phyloP scores from a whole-genome alignment of 1,140 invertebrate genomes.

The Alviniconcha marisindica region DNA sequence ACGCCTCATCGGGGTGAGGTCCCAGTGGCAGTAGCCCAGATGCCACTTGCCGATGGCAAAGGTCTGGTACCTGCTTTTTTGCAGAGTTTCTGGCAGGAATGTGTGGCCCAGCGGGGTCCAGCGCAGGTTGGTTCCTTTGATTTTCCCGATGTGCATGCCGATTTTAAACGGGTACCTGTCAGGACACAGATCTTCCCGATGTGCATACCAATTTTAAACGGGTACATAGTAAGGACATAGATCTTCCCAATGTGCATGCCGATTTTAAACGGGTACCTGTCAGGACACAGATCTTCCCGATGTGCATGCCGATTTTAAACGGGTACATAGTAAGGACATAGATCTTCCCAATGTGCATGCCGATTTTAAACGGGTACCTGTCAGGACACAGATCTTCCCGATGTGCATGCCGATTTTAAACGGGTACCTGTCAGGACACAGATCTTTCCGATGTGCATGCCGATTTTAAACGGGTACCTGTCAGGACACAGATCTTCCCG shows the following conservation, averaged over 20 bases:
- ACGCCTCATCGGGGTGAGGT: slow-evolving; percentile 76
- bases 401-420: too few species aligned
- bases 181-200: not conserved
- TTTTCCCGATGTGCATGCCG: slow-evolving; percentile 1
- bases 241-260: too few species aligned
- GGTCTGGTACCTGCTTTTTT: not conserved
- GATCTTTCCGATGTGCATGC: too few species aligned
- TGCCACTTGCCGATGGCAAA: slow-evolving; percentile 81
- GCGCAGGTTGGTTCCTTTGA: slow-evolving; percentile 24
- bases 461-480: too few species aligned
- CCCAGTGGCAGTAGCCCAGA: slow-evolving; percentile 77
- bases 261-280: too few species aligned
- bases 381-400: too few species aligned
- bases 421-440: too few species aligned
- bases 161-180: not conserved
- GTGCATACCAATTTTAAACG: not conserved
- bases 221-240: not conserved
- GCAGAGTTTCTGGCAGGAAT: not conserved
- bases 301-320: not conserved
- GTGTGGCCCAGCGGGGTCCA: not conserved
- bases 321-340: too few species aligned
- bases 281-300: too few species aligned
- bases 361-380: too few species aligned
- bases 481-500: too few species aligned
- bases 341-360: too few species aligned